These are phyloP conservation scores for Campylomormyrus tamandua DNA, from an alignment of 2,113 vertebrate genomes.

Conservation along the genomic window DNA sequence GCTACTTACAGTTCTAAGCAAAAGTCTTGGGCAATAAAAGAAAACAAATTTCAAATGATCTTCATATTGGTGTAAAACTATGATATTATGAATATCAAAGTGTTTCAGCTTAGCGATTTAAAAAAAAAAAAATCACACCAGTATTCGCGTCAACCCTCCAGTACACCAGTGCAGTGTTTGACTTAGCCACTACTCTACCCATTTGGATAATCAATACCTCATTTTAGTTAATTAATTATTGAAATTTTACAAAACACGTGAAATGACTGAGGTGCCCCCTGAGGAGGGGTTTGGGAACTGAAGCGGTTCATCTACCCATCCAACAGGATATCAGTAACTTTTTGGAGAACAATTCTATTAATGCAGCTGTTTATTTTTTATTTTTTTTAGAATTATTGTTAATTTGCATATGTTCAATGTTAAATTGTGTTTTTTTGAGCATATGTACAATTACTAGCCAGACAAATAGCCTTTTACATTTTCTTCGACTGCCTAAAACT, in stretches of 20 bases:
- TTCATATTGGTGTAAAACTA: background rate
- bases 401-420: background rate
- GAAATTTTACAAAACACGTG: background rate
- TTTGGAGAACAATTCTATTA: background rate
- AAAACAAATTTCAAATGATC: background rate
- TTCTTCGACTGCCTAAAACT: background rate
- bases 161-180: background rate
- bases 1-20: background rate
- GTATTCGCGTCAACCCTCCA: background rate
- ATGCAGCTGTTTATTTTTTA: background rate
- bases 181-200: background rate
- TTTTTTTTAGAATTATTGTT: background rate
- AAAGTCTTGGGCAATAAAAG: background rate
- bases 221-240: background rate
- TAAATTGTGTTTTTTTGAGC: background rate
- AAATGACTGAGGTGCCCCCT: background rate
- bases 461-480: background rate
- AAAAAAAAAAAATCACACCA: background rate
- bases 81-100: background rate
- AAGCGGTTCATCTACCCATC: background rate
- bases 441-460: background rate
- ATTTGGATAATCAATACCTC: background rate
- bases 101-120: background rate
- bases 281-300: background rate
- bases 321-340: background rate